Percentiles rank a stretch among this genome's conserved stretches.
Conservation (phyloP, 2,113 vertebrate genomes). For the Ia io region DNA sequence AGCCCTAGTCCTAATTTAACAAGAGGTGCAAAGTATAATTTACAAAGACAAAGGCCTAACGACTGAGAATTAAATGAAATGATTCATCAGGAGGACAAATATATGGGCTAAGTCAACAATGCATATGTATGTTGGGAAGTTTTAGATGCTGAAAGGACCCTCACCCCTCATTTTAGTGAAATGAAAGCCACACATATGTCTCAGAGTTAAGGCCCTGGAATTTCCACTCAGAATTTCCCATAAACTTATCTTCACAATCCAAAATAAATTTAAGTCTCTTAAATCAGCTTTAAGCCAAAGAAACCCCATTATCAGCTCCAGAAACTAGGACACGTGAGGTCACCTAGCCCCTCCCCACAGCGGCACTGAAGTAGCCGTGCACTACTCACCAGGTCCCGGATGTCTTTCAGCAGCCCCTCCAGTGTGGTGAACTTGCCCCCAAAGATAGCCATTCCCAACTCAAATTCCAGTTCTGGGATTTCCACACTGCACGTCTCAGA, state of each 20-base stretch:
- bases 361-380: fast-evolving
- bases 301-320: background rate
- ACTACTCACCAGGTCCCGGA: slow-evolving; percentile 87
- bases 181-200: background rate
- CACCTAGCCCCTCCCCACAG: background rate
- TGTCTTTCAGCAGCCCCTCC: slow-evolving; percentile 93
- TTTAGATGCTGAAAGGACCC: background rate
- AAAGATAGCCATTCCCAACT: slow-evolving; percentile 94
- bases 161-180: background rate
- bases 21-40: slow-evolving; percentile 1
- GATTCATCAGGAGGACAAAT: background rate
- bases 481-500: slow-evolving; percentile 92
- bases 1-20: background rate
- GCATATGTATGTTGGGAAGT: background rate
- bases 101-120: background rate
- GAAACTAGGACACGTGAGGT: background rate
- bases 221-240: slow-evolving; percentile 25
- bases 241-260: background rate
- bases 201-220: background rate
- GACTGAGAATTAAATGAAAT: background rate
- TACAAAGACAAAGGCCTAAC: background rate
- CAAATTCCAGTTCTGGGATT: slow-evolving; percentile 96
- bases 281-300: slow-evolving; percentile 10
- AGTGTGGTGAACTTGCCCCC: slow-evolving; percentile 97
- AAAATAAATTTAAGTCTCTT: slow-evolving; percentile 39